Percentiles rank a stretch among this genome's conserved stretches.
phyloP scores from a whole-genome alignment of 2,888 invertebrate species.

The Trachelus troglodyta region DNA sequence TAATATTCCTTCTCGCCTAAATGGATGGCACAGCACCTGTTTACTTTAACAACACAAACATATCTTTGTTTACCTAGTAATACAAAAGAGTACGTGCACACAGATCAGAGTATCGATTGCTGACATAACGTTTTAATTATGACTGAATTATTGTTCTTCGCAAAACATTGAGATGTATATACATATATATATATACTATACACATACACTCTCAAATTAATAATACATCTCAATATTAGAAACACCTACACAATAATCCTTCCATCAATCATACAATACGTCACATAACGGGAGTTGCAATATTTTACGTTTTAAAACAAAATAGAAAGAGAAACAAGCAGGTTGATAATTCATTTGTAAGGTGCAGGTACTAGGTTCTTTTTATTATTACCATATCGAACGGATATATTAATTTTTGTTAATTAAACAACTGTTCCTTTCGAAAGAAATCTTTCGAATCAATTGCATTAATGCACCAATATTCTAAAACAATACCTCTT shows the following conservation, averaged over 20 bases:
- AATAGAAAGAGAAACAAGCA: neutral
- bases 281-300: neutral
- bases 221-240: neutral
- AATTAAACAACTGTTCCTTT: constrained; percentile 32
- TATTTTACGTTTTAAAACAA: neutral
- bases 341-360: constrained; percentile 18
- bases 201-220: neutral
- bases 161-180: too few relatives aligned
- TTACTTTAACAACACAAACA: neutral
- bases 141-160: neutral
- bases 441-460: constrained; percentile 15
- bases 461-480: neutral
- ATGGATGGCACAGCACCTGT: neutral
- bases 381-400: constrained; percentile 28
- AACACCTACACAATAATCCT: neutral
- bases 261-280: neutral
- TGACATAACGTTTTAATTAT: neutral
- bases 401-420: constrained; percentile 32
- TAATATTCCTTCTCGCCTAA: neutral
- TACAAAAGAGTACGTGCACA: neutral
- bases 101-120: neutral
- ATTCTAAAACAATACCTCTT: neutral
- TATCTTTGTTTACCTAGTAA: neutral
- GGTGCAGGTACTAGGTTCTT: constrained; percentile 27
- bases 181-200: too few relatives aligned